Base-by-base conservation (phyloP, 2,113 vertebrate species). In the Ovibos moschatus region DNA sequence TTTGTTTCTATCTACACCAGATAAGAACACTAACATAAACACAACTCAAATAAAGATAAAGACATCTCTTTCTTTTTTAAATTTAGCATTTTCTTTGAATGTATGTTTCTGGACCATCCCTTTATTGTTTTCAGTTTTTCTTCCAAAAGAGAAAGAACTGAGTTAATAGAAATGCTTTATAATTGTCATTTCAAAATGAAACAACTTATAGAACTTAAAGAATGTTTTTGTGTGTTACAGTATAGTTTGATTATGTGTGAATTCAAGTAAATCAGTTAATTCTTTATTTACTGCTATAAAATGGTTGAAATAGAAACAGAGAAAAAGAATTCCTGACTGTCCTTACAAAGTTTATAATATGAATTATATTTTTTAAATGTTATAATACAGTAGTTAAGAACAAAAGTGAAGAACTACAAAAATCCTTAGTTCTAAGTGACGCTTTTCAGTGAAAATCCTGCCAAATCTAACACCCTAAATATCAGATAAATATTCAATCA, bases 181-280 rank as follows among this genome's bases (percentile, higher is more conserved):
- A 92, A 76, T 92, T 94, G 33, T 92, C 64, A 85, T 81, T 97
- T 79, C 51, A 28, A 43, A 96, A 88, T 92, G 40, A 97, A 97
- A 97, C 17, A 60, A 27, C 19, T 91, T 87, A 91, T 21, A 76
- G 23, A 74, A 74, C 25, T 88, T 87, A 93, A 94, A 67, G 17
- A 86, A 15, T 94, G 4, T 91, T 91, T 93, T 89, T 91, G 33
- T 85, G 86, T 88, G 43, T 86, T 94, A 17, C 1, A 85, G 6
- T 82, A 33, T 88, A 87, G 71, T 96, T 96, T 16, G 13, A 43
- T 89, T 87, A 36, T 67, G 33, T 60, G 4, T 94, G 93, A 64
- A 94, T 91, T 78, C 28, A 94, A 91, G 47, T 89, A 74, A 89
- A 87, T 90, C 27, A 97, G 47, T 15, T 64, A 78, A 15, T 87